phyloP scores from a whole-genome alignment of 1,140 invertebrate species.

The Andrena cerasifolii region DNA sequence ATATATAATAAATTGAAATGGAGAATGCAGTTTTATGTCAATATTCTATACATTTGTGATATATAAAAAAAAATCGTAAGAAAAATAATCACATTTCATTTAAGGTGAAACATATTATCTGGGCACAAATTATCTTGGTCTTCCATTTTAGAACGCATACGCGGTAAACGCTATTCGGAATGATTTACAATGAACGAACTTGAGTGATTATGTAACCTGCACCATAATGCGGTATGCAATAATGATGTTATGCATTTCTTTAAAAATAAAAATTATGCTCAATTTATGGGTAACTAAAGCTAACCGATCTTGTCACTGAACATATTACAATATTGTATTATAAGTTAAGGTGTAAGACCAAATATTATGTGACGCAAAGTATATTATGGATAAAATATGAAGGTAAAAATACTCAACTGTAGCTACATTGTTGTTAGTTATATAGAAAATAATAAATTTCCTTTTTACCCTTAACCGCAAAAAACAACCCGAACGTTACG shows the following conservation, averaged over 20 bases:
- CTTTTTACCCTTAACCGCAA: not conserved
- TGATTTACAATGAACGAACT: slow-evolving; percentile 20
- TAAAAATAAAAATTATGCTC: slow-evolving; percentile 13
- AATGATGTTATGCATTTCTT: slow-evolving; percentile 26
- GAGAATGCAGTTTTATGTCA: slow-evolving; percentile 46
- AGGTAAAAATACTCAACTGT: slow-evolving; percentile 14
- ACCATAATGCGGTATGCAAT: not conserved
- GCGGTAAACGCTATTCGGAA: slow-evolving; percentile 2
- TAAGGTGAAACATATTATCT: slow-evolving; percentile 33
- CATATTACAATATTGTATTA: slow-evolving; percentile 6
- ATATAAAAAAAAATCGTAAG: slow-evolving; percentile 44
- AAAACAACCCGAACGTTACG: no score
- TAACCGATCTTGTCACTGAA: slow-evolving; percentile 4
- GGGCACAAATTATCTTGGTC: slow-evolving; percentile 50
- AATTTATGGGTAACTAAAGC: slow-evolving; percentile 9
- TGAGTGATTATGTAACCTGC: slow-evolving; percentile 1
- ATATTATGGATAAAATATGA: slow-evolving; percentile 17
- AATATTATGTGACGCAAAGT: slow-evolving; percentile 15
- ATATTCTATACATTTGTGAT: slow-evolving; percentile 60
- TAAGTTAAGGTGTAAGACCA: slow-evolving; percentile 20
- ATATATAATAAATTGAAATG: slow-evolving; percentile 40
- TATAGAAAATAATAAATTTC: slow-evolving; percentile 18
- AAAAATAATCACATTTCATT: slow-evolving; percentile 46
- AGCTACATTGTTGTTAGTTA: slow-evolving; percentile 15
- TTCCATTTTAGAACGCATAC: slow-evolving; percentile 45